phyloP scores from a whole-genome alignment of 1,140 invertebrate species.

The Caenorhabditis brenneri region DNA sequence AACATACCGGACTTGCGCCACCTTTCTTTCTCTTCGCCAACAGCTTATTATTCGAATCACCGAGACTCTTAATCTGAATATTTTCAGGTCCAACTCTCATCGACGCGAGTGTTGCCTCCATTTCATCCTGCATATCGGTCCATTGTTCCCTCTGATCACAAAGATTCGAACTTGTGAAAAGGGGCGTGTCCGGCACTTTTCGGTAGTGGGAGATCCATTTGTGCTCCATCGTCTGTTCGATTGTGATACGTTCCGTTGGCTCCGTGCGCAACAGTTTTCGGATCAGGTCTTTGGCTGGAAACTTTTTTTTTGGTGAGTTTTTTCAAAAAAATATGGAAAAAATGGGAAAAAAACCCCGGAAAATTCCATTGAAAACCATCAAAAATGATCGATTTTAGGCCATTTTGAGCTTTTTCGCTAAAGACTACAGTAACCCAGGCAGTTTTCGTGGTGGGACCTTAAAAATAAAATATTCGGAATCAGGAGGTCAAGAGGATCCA shows the following conservation, averaged over 20 bases:
- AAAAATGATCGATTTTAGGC: no score
- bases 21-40: constrained; percentile 59
- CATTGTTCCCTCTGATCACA: constrained; percentile 88
- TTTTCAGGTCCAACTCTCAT: constrained; percentile 94
- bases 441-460: background rate
- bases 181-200: constrained; percentile 74
- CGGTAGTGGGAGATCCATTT: constrained; percentile 81
- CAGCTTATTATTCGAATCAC: constrained; percentile 64
- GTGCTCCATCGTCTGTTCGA: constrained; percentile 87
- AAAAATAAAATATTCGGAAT: background rate
- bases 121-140: constrained; percentile 94
- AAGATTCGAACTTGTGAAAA: constrained; percentile 73
- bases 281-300: constrained; percentile 87
- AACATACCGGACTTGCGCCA: constrained; percentile 12
- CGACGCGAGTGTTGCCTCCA: constrained; percentile 92
- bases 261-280: constrained; percentile 89
- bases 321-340: no score
- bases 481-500: background rate
- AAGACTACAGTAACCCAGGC: no score
- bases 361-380: no score
- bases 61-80: constrained; percentile 68
- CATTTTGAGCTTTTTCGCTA: no score
- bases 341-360: no score
- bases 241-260: constrained; percentile 84
- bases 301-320: no score